Conservation (phyloP, 2,888 invertebrate species). For the Lochmaea capreae region DNA sequence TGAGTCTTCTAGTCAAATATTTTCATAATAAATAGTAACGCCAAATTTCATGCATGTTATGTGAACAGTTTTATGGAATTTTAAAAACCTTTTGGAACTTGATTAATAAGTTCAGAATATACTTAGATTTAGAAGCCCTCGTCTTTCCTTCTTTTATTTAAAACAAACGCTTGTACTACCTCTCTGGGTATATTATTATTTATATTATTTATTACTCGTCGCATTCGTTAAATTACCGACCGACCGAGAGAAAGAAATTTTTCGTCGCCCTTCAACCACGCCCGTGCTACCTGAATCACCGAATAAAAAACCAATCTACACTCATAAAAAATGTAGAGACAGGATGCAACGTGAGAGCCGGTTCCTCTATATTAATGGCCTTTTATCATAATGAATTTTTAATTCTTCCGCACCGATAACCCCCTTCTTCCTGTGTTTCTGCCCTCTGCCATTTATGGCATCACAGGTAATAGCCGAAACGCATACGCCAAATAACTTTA, state of each 20-base stretch:
- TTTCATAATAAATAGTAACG: no score
- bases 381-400: conserved; percentile 41
- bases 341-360: conserved; percentile 34
- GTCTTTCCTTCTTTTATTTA: no score
- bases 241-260: not conserved
- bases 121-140: no score
- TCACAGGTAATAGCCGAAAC: conserved; percentile 16
- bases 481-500: conserved; percentile 11
- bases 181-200: not conserved
- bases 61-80: no score
- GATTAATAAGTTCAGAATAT: not conserved
- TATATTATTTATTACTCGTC: not conserved
- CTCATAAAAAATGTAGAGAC: conserved; percentile 33
- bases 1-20: no score
- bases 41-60: no score
- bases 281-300: conserved; percentile 17
- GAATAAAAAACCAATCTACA: conserved; percentile 34
- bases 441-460: conserved; percentile 9
- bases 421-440: conserved; percentile 34
- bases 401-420: conserved; percentile 39
- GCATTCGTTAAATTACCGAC: not conserved
- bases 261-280: not conserved
- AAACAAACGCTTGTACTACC: not conserved
- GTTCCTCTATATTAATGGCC: conserved; percentile 36
- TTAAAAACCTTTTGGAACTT: no score